Evolutionary conservation across 2,797 vertebrate genomes (phyloP).

Genomic region (Chrysocyon brachyurus): DNA sequence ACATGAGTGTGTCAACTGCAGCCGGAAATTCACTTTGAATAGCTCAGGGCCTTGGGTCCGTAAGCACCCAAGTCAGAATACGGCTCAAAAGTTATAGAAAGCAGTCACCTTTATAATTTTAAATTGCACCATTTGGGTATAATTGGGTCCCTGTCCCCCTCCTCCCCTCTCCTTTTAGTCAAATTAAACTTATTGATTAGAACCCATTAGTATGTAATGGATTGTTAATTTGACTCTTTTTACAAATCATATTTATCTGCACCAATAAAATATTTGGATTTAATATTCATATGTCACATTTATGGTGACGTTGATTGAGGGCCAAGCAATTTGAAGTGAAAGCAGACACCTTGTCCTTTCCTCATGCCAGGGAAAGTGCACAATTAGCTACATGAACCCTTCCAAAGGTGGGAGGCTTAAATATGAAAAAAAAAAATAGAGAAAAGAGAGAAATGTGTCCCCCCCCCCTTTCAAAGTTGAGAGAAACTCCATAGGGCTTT

Average conservation of each 20-base stretch:
- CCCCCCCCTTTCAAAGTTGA: not conserved
- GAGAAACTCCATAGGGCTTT: not conserved
- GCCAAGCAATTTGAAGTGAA: slow-evolving; percentile 57
- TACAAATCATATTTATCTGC: slow-evolving; percentile 89
- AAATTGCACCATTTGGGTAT: slow-evolving; percentile 78
- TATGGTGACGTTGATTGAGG: slow-evolving; percentile 79
- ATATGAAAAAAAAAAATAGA: not conserved
- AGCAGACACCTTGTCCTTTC: slow-evolving; percentile 58
- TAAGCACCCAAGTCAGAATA: not conserved
- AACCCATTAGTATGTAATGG: slow-evolving; percentile 88
- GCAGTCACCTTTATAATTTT: slow-evolving; percentile 71
- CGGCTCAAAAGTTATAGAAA: slow-evolving; percentile 26
- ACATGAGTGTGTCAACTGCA: not conserved
- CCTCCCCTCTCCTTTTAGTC: slow-evolving; percentile 84
- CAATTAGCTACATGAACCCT: not conserved
- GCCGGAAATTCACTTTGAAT: not conserved
- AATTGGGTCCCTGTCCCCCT: slow-evolving; percentile 68
- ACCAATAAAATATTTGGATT: slow-evolving; percentile 82
- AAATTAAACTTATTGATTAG: slow-evolving; percentile 88
- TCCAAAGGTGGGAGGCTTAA: not conserved
- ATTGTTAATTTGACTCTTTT: slow-evolving; percentile 90
- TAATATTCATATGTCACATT: slow-evolving; percentile 80
- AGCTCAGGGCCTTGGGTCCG: not conserved
- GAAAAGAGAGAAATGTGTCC: not conserved
- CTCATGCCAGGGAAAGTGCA: not conserved